These are phyloP conservation scores for Zaprionus tsacasi DNA, from an alignment of 1,140 invertebrate species.

Conservation along the genomic window DNA sequence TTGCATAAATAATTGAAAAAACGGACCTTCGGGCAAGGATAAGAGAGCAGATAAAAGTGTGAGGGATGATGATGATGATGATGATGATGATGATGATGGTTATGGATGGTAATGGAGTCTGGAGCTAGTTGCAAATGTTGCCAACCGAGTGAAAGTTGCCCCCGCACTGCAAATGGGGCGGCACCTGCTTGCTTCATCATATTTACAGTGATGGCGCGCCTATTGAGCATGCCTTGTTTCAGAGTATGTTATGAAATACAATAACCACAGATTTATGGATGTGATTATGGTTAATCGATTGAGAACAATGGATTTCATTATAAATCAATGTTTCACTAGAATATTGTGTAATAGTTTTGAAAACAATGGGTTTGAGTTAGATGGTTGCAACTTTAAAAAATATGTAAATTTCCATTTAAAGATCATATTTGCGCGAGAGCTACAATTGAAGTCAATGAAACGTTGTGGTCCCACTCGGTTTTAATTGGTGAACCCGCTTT, in stretches of 20 bases:
- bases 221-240: neutral
- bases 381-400: neutral
- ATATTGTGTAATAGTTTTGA: too few relatives aligned
- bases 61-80: slow-evolving; percentile 31
- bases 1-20: slow-evolving; percentile 31
- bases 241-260: neutral
- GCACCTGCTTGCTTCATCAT: slow-evolving; percentile 5
- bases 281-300: too few relatives aligned
- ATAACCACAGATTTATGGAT: too few relatives aligned
- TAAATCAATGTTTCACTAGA: too few relatives aligned
- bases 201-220: neutral
- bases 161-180: slow-evolving; percentile 19
- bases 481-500: slow-evolving; percentile 15
- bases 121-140: slow-evolving; percentile 7
- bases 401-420: neutral
- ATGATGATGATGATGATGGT: slow-evolving; percentile 17
- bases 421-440: neutral
- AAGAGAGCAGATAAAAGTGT: slow-evolving; percentile 38
- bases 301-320: too few relatives aligned
- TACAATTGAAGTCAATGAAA: slow-evolving; percentile 67
- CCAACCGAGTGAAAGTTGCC: slow-evolving; percentile 65
- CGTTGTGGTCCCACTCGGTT: neutral
- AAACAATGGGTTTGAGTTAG: neutral
- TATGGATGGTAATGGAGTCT: slow-evolving; percentile 9
- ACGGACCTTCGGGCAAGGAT: slow-evolving; percentile 39